Evolutionary conservation across 2,113 vertebrate genomes (phyloP).

Genomic region (Pontoporia blainvillei): DNA sequence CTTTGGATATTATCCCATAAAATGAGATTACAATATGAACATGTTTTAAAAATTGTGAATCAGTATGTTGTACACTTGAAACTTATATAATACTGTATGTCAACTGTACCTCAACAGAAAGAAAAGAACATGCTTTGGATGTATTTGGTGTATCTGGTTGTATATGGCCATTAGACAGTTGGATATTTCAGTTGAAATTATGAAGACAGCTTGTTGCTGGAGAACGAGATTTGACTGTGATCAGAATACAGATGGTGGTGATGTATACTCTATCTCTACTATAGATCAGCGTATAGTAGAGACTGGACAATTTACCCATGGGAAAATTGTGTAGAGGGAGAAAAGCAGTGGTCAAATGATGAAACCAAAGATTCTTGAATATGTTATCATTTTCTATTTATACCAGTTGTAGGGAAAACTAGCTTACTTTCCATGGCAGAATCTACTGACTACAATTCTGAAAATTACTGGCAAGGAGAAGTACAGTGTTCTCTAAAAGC

Average conservation of each 20-base stretch:
- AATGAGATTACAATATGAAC: not conserved
- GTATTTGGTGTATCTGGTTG: not conserved
- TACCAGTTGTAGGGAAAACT: not conserved
- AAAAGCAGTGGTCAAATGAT: not conserved
- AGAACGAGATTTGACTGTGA: not conserved
- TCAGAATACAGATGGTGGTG: not conserved
- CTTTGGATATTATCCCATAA: not conserved
- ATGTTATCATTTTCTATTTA: not conserved
- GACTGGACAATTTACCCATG: not conserved
- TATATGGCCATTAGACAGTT: not conserved
- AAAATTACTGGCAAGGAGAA: not conserved
- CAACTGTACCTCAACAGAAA: not conserved
- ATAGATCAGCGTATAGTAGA: not conserved
- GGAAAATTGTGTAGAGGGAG: not conserved
- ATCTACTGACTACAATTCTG: constrained; percentile 2
- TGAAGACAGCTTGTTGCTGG: not conserved
- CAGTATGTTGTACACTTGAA: not conserved
- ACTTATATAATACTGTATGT: not conserved
- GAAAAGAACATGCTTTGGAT: not conserved
- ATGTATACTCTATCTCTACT: too few relatives aligned
- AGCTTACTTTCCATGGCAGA: not conserved
- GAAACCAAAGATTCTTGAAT: constrained; percentile 4
- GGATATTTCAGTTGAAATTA: not conserved
- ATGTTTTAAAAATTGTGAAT: not conserved
- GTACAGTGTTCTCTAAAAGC: not conserved